These are phyloP conservation scores for Drosophila teissieri DNA, from an alignment of 1,140 invertebrate species.

Conservation along the genomic window DNA sequence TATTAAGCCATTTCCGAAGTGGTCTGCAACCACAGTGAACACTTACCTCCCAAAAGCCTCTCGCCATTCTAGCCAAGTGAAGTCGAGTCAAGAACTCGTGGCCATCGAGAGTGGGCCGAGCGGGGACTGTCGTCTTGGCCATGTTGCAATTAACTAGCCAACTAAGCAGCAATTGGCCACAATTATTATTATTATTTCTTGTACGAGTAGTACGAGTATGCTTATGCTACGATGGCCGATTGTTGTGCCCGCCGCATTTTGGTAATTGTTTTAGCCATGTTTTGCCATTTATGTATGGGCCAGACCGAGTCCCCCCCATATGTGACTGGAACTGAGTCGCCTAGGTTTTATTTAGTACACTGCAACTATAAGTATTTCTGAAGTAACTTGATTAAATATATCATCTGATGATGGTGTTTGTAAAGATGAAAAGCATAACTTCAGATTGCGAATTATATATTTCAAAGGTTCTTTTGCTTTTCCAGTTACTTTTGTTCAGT, in stretches of 20 bases:
- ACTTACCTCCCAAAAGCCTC: conserved; percentile 11
- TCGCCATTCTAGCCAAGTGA: conserved; percentile 17
- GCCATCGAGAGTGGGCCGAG: conserved; percentile 29
- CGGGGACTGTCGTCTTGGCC: conserved; percentile 48
- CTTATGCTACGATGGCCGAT: conserved; percentile 34
- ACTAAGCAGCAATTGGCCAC: conserved; percentile 81
- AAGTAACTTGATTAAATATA: neutral
- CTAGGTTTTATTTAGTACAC: conserved; percentile 42
- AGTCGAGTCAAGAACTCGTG: conserved; percentile 37
- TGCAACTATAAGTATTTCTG: neutral
- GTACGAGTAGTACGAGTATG: conserved; percentile 50
- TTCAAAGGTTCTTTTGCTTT: neutral
- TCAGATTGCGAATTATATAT: neutral
- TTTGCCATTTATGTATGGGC: conserved; percentile 68
- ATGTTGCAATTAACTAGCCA: conserved; percentile 81
- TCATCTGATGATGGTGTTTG: too few species aligned
- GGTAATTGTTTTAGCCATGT: conserved; percentile 82
- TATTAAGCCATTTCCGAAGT: conserved; percentile 24
- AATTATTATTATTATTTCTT: conserved; percentile 82
- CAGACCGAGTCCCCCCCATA: conserved; percentile 50
- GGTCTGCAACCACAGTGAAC: conserved; percentile 31
- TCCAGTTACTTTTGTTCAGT: neutral
- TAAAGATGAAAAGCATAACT: neutral
- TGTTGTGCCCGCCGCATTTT: conserved; percentile 51
- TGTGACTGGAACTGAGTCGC: conserved; percentile 38